Evolutionary conservation across 2,797 vertebrate genomes (phyloP).

Genomic region (Melanotaenia nigrans): DNA sequence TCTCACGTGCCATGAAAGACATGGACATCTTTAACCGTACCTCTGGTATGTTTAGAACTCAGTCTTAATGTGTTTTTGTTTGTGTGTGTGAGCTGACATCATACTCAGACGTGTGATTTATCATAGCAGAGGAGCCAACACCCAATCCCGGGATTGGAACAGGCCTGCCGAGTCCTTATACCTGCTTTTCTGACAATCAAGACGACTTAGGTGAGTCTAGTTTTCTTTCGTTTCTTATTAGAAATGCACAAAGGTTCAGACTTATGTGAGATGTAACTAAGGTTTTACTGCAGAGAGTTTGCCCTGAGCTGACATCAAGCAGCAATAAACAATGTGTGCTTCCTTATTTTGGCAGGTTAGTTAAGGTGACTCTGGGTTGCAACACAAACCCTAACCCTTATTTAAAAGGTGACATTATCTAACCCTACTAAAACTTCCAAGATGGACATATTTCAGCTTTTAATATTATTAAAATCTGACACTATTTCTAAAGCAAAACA

Average conservation of each 20-base stretch:
- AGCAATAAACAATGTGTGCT: slow-evolving; percentile 5
- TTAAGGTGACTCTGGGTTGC: neutral
- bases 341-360: slow-evolving; percentile 4
- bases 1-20: slow-evolving; percentile 69
- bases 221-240: neutral
- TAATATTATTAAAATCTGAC: neutral
- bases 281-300: neutral
- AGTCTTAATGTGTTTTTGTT: neutral
- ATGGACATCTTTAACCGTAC: slow-evolving; percentile 70
- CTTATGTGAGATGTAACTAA: neutral
- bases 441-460: neutral
- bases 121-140: slow-evolving; percentile 60
- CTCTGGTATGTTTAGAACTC: slow-evolving; percentile 42
- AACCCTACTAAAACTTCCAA: too few species aligned
- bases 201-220: slow-evolving; percentile 58
- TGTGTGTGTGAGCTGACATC: slow-evolving; percentile 36
- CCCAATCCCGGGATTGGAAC: slow-evolving; percentile 40
- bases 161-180: neutral
- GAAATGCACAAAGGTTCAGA: neutral
- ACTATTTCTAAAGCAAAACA: neutral
- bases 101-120: slow-evolving; percentile 49
- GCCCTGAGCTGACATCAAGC: slow-evolving; percentile 9
- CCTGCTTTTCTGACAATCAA: neutral
- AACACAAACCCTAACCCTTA: neutral
- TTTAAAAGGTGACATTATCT: too few species aligned